Conservation (phyloP, 2,888 invertebrate species). For the Congeria kusceri region DNA sequence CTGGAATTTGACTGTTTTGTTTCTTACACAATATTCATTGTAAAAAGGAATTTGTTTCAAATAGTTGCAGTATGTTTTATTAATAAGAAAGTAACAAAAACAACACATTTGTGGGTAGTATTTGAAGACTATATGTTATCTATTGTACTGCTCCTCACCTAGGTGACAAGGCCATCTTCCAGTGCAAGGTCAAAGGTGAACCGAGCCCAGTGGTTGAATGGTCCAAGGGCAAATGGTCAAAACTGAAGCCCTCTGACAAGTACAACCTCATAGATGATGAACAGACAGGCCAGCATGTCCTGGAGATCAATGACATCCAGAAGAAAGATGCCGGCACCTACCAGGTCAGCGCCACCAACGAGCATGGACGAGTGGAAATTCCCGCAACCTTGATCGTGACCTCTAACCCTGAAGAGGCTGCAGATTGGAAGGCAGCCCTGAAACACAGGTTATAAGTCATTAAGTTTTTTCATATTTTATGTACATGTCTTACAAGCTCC, state of each 20-base stretch:
- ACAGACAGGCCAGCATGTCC: constrained; percentile 77
- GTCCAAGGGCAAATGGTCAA: constrained; percentile 85
- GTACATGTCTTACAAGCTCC: too few species aligned
- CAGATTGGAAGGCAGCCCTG: constrained; percentile 83
- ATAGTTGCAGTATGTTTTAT: too few species aligned
- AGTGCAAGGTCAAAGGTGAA: constrained; percentile 82
- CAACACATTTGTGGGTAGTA: too few species aligned
- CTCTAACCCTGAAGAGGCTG: constrained; percentile 82
- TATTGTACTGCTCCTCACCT: too few species aligned
- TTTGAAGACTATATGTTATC: too few species aligned
- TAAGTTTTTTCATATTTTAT: too few species aligned
- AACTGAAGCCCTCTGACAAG: constrained; percentile 79
- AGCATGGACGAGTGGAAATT: constrained; percentile 82
- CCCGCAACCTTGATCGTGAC: constrained; percentile 85
- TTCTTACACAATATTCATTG: too few species aligned
- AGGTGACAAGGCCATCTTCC: constrained; percentile 83
- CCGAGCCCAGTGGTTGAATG: constrained; percentile 83
- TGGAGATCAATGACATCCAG: constrained; percentile 81
- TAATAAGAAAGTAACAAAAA: too few species aligned
- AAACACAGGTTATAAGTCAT: constrained; percentile 79
- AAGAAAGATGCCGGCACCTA: constrained; percentile 85
- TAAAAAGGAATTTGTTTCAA: too few species aligned
- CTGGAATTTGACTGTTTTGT: too few species aligned
- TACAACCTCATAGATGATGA: constrained; percentile 81
- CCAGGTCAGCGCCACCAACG: constrained; percentile 83